Percentiles rank a stretch among this genome's conserved stretches.
phyloP scores from a whole-genome alignment of 2,888 invertebrate genomes.

The Ethmia dodecea region DNA sequence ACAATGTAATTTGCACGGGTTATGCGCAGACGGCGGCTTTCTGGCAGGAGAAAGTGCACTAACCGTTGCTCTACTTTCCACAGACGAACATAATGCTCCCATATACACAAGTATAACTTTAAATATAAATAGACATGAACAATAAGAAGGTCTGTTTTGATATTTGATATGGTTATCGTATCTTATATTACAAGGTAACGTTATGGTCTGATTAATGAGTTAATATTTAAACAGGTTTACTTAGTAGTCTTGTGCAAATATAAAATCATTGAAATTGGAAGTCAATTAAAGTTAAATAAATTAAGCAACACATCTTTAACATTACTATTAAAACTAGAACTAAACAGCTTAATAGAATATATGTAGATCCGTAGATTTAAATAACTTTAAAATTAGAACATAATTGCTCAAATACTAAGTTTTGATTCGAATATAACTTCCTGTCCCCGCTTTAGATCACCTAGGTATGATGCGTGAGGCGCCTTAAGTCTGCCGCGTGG shows the following conservation, averaged over 20 bases:
- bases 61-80: slow-evolving; percentile 60
- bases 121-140: too few species aligned
- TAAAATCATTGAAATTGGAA: not conserved
- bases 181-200: slow-evolving; percentile 44
- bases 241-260: not conserved
- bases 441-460: too few species aligned
- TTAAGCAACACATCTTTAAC: too few species aligned
- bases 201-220: slow-evolving; percentile 40
- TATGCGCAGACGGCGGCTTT: slow-evolving; percentile 47
- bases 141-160: too few species aligned
- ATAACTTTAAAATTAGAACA: too few species aligned
- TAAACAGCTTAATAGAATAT: too few species aligned
- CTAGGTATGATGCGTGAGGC: slow-evolving; percentile 52
- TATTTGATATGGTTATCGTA: slow-evolving; percentile 32
- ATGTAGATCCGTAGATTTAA: too few species aligned
- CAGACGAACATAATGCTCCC: slow-evolving; percentile 40
- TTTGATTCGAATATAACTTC: too few species aligned
- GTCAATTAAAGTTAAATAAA: too few species aligned
- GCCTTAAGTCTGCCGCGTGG: slow-evolving; percentile 66
- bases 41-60: slow-evolving; percentile 63
- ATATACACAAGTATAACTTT: slow-evolving; percentile 14
- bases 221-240: slow-evolving; percentile 15
- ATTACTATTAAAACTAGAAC: too few species aligned
- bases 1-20: slow-evolving; percentile 51
- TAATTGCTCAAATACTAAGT: too few species aligned